Evolutionary conservation across 1,140 invertebrate genomes (phyloP).

Genomic region (Drosophila prosaltans): DNA sequence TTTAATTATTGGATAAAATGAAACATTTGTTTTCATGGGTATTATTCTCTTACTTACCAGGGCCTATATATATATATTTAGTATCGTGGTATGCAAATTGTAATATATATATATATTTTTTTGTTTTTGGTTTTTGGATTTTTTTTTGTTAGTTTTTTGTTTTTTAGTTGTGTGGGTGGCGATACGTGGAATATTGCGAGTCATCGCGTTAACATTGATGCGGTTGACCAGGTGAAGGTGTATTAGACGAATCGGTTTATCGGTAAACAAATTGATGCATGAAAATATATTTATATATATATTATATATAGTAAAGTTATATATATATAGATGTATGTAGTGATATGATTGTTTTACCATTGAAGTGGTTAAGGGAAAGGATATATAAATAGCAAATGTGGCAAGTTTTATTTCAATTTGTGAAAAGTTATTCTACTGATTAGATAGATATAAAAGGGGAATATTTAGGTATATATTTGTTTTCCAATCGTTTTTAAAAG

Average conservation of each 20-base stretch:
- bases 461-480: no score
- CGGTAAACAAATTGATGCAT: slow-evolving; percentile 57
- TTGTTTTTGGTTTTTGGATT: slow-evolving; percentile 28
- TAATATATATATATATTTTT: background rate
- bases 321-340: background rate
- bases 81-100: slow-evolving; percentile 43
- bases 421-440: no score
- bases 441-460: no score
- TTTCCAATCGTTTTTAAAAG: no score
- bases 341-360: background rate
- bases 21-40: background rate
- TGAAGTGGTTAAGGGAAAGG: background rate
- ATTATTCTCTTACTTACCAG: slow-evolving; percentile 55
- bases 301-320: slow-evolving; percentile 39
- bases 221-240: slow-evolving; percentile 49
- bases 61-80: slow-evolving; percentile 32
- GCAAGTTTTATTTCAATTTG: background rate
- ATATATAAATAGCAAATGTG: slow-evolving; percentile 26
- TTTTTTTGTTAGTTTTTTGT: slow-evolving; percentile 30
- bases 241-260: slow-evolving; percentile 2
- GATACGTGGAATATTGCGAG: slow-evolving; percentile 57
- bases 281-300: slow-evolving; percentile 53
- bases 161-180: slow-evolving; percentile 40
- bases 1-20: slow-evolving; percentile 40
- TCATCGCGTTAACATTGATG: slow-evolving; percentile 44